phyloP scores from a whole-genome alignment of 2,888 invertebrate species.

The Aporophyla lueneburgensis region DNA sequence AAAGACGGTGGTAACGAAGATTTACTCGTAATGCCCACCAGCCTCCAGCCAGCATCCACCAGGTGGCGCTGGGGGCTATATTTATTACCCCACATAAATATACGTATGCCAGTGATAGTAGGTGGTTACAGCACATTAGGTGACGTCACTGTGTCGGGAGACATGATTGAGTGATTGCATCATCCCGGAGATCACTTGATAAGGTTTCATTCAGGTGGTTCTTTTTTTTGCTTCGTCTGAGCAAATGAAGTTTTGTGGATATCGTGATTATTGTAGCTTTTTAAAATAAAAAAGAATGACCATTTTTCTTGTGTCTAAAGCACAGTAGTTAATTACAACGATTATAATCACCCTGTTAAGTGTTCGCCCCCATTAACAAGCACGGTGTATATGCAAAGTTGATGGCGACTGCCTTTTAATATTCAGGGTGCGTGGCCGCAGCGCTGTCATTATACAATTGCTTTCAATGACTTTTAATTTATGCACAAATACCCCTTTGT shows the following conservation, averaged over 20 bases:
- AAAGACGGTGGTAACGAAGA: constrained; percentile 54
- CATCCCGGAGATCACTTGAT: constrained; percentile 11
- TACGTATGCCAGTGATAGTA: background rate
- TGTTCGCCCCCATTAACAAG: constrained; percentile 24
- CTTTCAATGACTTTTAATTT: constrained; percentile 66
- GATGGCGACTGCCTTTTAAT: constrained; percentile 38
- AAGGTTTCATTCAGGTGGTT: background rate
- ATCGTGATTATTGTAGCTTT: background rate
- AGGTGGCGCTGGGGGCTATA: background rate
- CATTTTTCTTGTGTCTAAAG: constrained; percentile 22
- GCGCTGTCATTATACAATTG: constrained; percentile 63
- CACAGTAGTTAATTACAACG: constrained; percentile 35
- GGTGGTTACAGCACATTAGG: constrained; percentile 7
- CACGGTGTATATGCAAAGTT: constrained; percentile 26
- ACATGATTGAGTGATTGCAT: constrained; percentile 30
- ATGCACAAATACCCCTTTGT: constrained; percentile 65
- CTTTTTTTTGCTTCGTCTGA: background rate
- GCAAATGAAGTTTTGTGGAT: background rate
- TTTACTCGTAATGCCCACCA: constrained; percentile 35
- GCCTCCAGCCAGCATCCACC: constrained; percentile 1
- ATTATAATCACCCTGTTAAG: constrained; percentile 40
- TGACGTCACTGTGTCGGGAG: constrained; percentile 26
- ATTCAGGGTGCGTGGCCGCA: constrained; percentile 52
- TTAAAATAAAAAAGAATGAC: background rate
- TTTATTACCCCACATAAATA: constrained; percentile 39